These are phyloP conservation scores for Macheiramphus alcinus DNA, from an alignment of 2,113 vertebrate genomes.

Conservation along the genomic window DNA sequence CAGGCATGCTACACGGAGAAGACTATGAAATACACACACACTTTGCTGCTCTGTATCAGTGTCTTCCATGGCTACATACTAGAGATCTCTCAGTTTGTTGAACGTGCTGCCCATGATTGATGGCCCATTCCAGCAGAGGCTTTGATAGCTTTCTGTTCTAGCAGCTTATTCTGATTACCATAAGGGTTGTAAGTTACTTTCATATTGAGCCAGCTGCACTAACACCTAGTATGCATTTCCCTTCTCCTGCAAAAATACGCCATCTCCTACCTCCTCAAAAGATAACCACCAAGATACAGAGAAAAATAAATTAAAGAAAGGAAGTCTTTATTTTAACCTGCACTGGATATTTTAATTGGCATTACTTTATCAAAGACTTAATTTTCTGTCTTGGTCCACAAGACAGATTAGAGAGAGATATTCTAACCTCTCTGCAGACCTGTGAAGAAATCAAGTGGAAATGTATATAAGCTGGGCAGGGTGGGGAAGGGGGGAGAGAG, in stretches of 20 bases:
- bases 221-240: not conserved
- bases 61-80: not conserved
- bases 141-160: not conserved
- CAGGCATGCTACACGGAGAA: fast-evolving
- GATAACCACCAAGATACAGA: not conserved
- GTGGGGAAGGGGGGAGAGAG: not conserved
- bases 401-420: not conserved
- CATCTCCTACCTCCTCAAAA: not conserved
- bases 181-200: not conserved
- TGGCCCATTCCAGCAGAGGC: not conserved
- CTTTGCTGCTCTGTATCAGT: not conserved
- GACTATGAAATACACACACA: not conserved
- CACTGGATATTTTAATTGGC: not conserved
- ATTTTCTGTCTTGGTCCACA: not conserved
- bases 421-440: conserved; percentile 81
- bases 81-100: not conserved
- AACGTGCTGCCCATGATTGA: not conserved
- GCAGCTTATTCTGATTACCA: not conserved
- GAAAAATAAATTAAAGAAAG: not conserved
- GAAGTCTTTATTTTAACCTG: not conserved
- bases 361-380: not conserved
- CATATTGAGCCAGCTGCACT: not conserved
- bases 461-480: conserved; percentile 73
- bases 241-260: not conserved
- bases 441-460: conserved; percentile 85